Evolutionary conservation across 2,113 vertebrate genomes (phyloP).

Genomic region (Proterorhinus semilunaris): DNA sequence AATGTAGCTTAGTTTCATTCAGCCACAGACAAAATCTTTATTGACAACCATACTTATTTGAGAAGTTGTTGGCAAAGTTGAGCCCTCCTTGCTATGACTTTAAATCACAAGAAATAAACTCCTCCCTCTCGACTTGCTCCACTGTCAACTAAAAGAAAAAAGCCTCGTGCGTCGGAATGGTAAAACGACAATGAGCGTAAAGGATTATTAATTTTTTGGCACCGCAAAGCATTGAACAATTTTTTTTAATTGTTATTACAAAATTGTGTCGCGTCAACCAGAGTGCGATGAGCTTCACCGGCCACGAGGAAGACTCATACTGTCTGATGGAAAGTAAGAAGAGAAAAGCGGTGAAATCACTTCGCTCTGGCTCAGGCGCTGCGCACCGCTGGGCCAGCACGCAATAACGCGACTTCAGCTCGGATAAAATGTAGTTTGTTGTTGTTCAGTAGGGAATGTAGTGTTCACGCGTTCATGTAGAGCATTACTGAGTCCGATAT

Average conservation of each 20-base stretch:
- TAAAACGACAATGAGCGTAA: slow-evolving; percentile 38
- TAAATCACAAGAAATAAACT: slow-evolving; percentile 64
- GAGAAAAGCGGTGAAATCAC: slow-evolving; percentile 56
- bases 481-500: slow-evolving; percentile 75
- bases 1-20: too few species aligned
- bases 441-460: slow-evolving; percentile 38
- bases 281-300: not conserved
- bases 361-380: slow-evolving; percentile 46
- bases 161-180: slow-evolving; percentile 64
- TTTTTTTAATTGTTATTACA: slow-evolving; percentile 26
- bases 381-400: slow-evolving; percentile 42
- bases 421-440: slow-evolving; percentile 33
- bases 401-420: slow-evolving; percentile 4
- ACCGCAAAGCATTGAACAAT: slow-evolving; percentile 31
- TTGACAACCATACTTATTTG: slow-evolving; percentile 15
- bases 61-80: slow-evolving; percentile 33
- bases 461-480: slow-evolving; percentile 45
- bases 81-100: slow-evolving; percentile 54
- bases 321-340: slow-evolving; percentile 58
- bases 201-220: slow-evolving; percentile 18
- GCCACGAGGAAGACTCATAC: slow-evolving; percentile 17
- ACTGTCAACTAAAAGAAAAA: slow-evolving; percentile 57
- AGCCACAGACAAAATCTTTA: not conserved
- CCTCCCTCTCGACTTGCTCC: slow-evolving; percentile 63
- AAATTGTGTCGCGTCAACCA: not conserved